phyloP scores from a whole-genome alignment of 2,888 invertebrate genomes.

The Drosophila villosipedis region DNA sequence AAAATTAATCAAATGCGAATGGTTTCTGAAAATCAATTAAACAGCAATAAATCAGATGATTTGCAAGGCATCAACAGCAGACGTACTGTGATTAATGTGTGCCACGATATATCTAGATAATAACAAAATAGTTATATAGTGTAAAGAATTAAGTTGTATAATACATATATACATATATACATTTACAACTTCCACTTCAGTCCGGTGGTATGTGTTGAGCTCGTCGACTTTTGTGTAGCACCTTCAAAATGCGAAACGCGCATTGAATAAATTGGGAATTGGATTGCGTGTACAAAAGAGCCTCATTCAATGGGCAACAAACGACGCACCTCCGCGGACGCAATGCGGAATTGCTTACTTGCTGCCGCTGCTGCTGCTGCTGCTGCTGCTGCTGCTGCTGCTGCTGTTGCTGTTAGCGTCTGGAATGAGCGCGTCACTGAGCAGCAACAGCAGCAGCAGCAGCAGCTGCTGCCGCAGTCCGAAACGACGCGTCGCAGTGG shows the following conservation, averaged over 20 bases:
- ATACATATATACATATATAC: background rate
- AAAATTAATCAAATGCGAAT: background rate
- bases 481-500: constrained; percentile 21
- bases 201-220: background rate
- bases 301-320: constrained; percentile 60
- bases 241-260: constrained; percentile 44
- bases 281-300: constrained; percentile 55
- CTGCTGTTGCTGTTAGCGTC: constrained; percentile 1
- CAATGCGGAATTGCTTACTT: constrained; percentile 13
- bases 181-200: background rate
- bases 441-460: background rate
- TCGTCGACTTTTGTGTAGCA: constrained; percentile 15
- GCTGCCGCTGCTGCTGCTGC: background rate
- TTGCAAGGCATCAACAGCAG: background rate
- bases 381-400: background rate
- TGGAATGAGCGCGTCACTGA: constrained; percentile 38
- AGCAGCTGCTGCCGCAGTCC: constrained; percentile 3
- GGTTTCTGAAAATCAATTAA: background rate
- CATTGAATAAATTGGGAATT: constrained; percentile 52
- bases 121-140: background rate
- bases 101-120: background rate
- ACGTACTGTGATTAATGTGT: background rate
- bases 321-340: constrained; percentile 52
- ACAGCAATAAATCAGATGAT: constrained; percentile 1
- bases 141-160: background rate